Percentiles rank a stretch among this genome's conserved stretches.
These are phyloP conservation scores for Eupeodes corollae DNA, from an alignment of 1,140 invertebrate species.

Conservation along the genomic window DNA sequence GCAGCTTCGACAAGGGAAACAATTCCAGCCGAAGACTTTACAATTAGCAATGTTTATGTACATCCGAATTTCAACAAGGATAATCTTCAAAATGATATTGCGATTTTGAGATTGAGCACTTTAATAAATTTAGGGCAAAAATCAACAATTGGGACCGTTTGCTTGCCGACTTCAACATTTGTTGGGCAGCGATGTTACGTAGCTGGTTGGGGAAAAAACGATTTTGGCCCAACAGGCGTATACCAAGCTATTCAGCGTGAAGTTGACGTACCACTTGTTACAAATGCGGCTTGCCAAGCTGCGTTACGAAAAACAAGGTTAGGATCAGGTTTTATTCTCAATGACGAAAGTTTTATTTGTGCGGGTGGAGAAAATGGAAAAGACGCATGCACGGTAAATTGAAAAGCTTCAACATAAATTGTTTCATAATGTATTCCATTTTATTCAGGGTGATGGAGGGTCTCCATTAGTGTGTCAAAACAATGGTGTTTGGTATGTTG, in stretches of 20 bases:
- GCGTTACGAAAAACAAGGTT: constrained; percentile 52
- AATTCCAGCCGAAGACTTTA: constrained; percentile 48
- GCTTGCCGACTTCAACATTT: constrained; percentile 49
- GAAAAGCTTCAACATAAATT: neutral
- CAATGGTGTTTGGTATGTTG: constrained; percentile 45
- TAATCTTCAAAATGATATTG: constrained; percentile 59
- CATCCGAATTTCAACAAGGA: constrained; percentile 53
- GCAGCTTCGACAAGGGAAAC: constrained; percentile 47
- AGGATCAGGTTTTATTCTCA: constrained; percentile 48
- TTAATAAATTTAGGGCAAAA: constrained; percentile 41
- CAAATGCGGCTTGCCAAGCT: constrained; percentile 48
- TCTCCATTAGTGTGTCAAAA: constrained; percentile 58
- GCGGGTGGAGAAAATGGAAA: constrained; percentile 65
- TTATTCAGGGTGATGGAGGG: constrained; percentile 59
- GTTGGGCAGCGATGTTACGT: constrained; percentile 57
- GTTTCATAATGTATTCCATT: neutral
- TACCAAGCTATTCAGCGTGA: constrained; percentile 56
- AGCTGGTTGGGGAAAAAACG: constrained; percentile 71
- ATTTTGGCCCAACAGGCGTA: constrained; percentile 50
- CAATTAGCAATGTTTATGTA: constrained; percentile 42
- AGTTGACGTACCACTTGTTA: constrained; percentile 58
- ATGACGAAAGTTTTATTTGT: constrained; percentile 58
- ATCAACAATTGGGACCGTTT: constrained; percentile 60
- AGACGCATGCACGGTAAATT: constrained; percentile 52
- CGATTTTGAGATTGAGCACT: constrained; percentile 47